phyloP scores from a whole-genome alignment of 53 echinoderm and acorn worm genomes.

The Henricia sp. region DNA sequence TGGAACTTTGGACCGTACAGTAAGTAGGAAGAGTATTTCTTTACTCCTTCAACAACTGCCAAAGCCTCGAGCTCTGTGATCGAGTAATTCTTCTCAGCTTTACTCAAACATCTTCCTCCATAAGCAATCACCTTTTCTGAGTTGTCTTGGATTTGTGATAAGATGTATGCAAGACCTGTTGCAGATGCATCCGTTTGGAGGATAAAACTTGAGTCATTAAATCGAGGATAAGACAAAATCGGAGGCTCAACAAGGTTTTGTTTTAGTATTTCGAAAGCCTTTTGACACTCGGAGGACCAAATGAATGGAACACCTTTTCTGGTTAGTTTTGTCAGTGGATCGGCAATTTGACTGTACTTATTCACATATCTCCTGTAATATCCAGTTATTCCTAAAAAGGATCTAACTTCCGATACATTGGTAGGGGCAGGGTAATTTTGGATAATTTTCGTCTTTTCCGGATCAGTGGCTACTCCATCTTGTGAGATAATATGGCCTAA shows the following conservation, averaged over 20 bases:
- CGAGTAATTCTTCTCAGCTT: conserved; percentile 35
- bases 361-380: conserved; percentile 16
- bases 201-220: conserved; percentile 28
- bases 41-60: conserved; percentile 41
- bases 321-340: conserved; percentile 5
- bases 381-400: conserved; percentile 20
- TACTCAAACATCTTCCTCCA: conserved; percentile 20
- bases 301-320: conserved; percentile 18
- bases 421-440: conserved; percentile 26
- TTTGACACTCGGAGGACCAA: conserved; percentile 15
- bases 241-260: conserved; percentile 3
- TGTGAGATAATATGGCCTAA: conserved; percentile 33
- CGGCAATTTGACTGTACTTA: conserved; percentile 2
- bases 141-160: conserved; percentile 35
- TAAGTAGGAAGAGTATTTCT: conserved; percentile 39
- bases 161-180: conserved; percentile 28
- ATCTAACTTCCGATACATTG: conserved; percentile 16
- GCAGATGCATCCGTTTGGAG: conserved; percentile 50
- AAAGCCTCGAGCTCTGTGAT: conserved; percentile 37
- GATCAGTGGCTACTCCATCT: conserved; percentile 14
- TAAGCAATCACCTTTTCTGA: conserved; percentile 42
- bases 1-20: conserved; percentile 35
- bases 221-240: conserved; percentile 32
- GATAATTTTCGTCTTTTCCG: conserved; percentile 19
- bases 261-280: conserved; percentile 18